Conservation (phyloP, 1,140 invertebrate genomes). For the Alviniconcha marisindica region DNA sequence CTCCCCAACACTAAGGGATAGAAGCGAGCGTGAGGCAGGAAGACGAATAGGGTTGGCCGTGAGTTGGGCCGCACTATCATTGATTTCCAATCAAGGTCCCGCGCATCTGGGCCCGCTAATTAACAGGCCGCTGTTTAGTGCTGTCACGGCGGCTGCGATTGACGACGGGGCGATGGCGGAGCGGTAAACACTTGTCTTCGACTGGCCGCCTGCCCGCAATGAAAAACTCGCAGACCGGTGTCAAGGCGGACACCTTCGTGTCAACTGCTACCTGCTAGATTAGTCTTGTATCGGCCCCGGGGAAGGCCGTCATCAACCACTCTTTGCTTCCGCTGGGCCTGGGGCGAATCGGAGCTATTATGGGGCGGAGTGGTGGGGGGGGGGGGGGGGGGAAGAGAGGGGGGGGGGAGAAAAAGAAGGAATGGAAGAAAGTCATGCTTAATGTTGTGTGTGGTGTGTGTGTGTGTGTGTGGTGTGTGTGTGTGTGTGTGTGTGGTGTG, state of each 20-base stretch:
- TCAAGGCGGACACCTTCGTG: background rate
- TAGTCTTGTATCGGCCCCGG: conserved; percentile 13
- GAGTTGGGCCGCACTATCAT: conserved; percentile 8
- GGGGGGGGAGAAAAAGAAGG: background rate
- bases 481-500: background rate
- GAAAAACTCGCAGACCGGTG: conserved; percentile 6
- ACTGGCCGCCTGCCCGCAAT: background rate
- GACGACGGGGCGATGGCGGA: conserved; percentile 42
- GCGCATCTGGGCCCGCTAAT: conserved; percentile 44
- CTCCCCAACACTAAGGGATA: no score
- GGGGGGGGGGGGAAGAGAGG: background rate
- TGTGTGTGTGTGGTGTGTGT: background rate
- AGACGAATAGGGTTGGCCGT: conserved; percentile 15
- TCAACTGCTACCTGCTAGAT: background rate
- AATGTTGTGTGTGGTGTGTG: background rate
- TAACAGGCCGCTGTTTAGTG: conserved; percentile 45
- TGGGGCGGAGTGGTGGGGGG: background rate
- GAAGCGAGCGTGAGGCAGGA: background rate
- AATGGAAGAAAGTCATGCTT: background rate
- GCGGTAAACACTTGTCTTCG: conserved; percentile 31
- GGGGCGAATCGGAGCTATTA: background rate
- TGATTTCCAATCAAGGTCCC: conserved; percentile 41
- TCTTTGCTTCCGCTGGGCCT: background rate
- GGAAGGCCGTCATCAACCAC: background rate
- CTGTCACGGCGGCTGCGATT: conserved; percentile 42